Base-by-base conservation (phyloP, 2,888 invertebrate genomes). In the Drosophila helvetica region DNA sequence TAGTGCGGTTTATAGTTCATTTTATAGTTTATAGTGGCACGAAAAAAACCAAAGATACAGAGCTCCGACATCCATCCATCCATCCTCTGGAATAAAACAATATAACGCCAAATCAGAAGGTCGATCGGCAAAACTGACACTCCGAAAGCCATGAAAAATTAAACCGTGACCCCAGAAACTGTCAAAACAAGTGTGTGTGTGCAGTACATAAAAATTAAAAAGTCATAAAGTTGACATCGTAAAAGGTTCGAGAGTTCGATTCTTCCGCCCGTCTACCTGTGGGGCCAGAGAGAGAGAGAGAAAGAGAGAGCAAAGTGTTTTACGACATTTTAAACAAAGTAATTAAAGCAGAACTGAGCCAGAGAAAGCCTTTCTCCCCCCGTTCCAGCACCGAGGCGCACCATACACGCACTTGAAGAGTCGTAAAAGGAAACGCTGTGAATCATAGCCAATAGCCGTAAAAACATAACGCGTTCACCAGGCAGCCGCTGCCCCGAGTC, bases 261-360 rank as follows among this genome's bases (percentile, higher is more conserved):
- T 56, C 19, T 70, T 53, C 19, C 15, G 15, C 38, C 38, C 38
- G 8, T 38, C 38, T 38, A 38, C 38, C 38, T 38, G 38, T 38
- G 38, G 38, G 38, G 38, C n/a, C 38, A 2, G n/a, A 15, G 7
- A 12, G 18, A 30, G 57, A 42, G 33, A 19, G 42, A 45, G n/a
- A n/a, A n/a, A n/a, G 62, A 59, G 74, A 47, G 58, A 50, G 42
- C 59, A 58, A 57, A 62, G 77, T 57, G 61, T 74, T 81, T 86
- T 75, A 89, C 78, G 83, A 71, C 78, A 80, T 79, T 86, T 83
- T 77, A 89, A 85, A 80, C 83, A 82, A 88, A 79, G 86, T 77
- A 79, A 79, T 88, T 86, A 88, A 85, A 85, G 54, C 53, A 50
- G 38, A 73, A 43, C 38, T 42, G 42, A 64, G 54, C 22, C 57